Conservation (phyloP, 1,140 invertebrate genomes). For the Drosophila melanica region DNA sequence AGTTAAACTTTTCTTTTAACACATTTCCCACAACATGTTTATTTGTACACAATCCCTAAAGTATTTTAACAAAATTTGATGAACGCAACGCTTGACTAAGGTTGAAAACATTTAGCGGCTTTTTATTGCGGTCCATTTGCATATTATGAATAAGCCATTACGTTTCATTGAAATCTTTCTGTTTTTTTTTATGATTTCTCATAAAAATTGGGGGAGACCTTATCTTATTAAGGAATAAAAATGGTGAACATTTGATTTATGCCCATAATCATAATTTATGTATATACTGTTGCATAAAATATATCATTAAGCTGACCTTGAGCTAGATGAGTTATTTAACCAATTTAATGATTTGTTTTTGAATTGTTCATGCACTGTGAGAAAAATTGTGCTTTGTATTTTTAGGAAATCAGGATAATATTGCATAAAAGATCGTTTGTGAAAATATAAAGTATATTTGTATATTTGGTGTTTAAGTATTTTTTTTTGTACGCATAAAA, state of each 20-base stretch:
- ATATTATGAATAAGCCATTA: slow-evolving; percentile 66
- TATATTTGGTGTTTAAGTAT: no score
- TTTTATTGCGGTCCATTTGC: slow-evolving; percentile 57
- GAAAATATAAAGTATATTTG: no score
- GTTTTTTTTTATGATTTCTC: slow-evolving; percentile 33
- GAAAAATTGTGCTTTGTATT: background rate
- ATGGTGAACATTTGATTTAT: slow-evolving; percentile 3
- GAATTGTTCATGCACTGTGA: background rate
- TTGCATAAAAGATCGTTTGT: no score
- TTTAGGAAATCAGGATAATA: background rate
- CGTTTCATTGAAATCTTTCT: slow-evolving; percentile 32
- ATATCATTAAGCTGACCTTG: background rate
- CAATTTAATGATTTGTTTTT: background rate
- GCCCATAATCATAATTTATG: slow-evolving; percentile 8
- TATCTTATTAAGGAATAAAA: background rate
- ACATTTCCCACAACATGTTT: slow-evolving; percentile 6
- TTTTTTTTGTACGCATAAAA: no score
- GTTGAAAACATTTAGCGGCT: slow-evolving; percentile 46
- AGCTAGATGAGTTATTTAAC: background rate
- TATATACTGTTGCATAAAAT: slow-evolving; percentile 2
- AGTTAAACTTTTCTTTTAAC: slow-evolving; percentile 10
- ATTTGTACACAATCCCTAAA: background rate
- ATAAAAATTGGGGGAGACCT: slow-evolving; percentile 11
- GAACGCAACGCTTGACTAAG: background rate
- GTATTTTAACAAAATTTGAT: slow-evolving; percentile 20